Base-by-base conservation (phyloP, 2,113 vertebrate genomes). In the Prunella himalayana region DNA sequence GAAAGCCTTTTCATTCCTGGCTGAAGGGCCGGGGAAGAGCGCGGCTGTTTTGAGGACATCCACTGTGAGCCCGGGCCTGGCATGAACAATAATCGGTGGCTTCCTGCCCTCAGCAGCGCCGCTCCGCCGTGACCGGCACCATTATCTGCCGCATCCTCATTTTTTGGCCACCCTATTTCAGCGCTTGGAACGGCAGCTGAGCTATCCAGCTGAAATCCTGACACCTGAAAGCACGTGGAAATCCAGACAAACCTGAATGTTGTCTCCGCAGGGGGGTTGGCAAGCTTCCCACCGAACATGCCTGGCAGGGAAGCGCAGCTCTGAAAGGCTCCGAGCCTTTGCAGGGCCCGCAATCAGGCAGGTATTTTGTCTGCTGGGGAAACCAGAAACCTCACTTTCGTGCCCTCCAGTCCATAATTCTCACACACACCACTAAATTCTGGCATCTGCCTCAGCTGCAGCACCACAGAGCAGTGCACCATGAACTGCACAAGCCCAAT, bases 1-100 rank as follows among this genome's bases (percentile, higher is more conserved):
- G 96, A 96, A 96, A 95, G 92, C 56, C 89, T 94, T 94, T 93
- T 83, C 90, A 68, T 53, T 84, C 28, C 91, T 51, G 86, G 59
- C 91, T 84, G 92, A 78, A 60, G 91, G 83, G 94, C 92, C 5
- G 10, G 87, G 69, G 87, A 56, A 89, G 91, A 91, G 86, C 30
- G 0, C 2, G 47, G 81, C 82, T 39, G 77, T 68, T 94, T 42
- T 17, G 87, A 94, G 96, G 61, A 64, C 91, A 30, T 57, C 68
- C 84, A 39, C 86, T 79, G 39, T 3, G 57, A 87, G 93, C 95
- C 80, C 11, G 5, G 72, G 39, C 65, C 86, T 27, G 56, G 81
- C 88, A 72, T 0, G 6, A 56, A 42, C 89, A 79, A 30, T 41
- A 25, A 63, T 24, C 4, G 4, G 69, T 25, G 86, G 27, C 92